A percentile compares a stretch with the other conserved stretches of the same genome.
Conservation (phyloP, 92 coral and sea anemone genomes). For the Siderastrea radians region DNA sequence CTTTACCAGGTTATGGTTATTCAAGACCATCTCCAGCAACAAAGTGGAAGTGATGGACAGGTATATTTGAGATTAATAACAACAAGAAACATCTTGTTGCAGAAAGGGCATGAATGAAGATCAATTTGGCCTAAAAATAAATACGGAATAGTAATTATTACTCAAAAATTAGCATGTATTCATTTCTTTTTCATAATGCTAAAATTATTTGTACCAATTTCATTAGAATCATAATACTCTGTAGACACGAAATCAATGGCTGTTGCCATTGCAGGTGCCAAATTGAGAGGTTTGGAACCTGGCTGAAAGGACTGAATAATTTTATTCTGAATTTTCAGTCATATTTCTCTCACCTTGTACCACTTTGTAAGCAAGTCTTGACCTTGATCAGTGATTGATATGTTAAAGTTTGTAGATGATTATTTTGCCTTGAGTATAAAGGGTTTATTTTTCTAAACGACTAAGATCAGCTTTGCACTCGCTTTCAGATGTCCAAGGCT, state of each 20-base stretch:
- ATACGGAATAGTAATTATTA: no score
- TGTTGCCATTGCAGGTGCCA: neutral
- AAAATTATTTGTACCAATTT: no score
- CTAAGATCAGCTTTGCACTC: neutral
- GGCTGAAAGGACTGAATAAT: no score
- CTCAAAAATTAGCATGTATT: no score
- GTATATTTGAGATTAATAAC: neutral
- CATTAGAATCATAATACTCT: no score
- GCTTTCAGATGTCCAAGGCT: neutral
- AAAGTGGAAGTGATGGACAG: neutral
- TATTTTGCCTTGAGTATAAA: neutral
- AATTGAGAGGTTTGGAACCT: no score
- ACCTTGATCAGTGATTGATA: neutral
- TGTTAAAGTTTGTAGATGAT: neutral
- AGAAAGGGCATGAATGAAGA: no score
- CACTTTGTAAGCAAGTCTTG: neutral
- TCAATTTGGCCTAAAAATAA: no score
- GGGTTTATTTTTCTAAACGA: neutral
- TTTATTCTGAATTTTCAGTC: no score
- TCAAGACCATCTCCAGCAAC: constrained; percentile 1
- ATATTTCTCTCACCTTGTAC: no score
- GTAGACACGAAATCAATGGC: neutral
- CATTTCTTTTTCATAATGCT: no score
- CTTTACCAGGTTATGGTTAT: constrained; percentile 3
- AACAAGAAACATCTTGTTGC: neutral